Evolutionary conservation across 2,113 vertebrate genomes (phyloP).

Genomic region (Syrmaticus mikado): DNA sequence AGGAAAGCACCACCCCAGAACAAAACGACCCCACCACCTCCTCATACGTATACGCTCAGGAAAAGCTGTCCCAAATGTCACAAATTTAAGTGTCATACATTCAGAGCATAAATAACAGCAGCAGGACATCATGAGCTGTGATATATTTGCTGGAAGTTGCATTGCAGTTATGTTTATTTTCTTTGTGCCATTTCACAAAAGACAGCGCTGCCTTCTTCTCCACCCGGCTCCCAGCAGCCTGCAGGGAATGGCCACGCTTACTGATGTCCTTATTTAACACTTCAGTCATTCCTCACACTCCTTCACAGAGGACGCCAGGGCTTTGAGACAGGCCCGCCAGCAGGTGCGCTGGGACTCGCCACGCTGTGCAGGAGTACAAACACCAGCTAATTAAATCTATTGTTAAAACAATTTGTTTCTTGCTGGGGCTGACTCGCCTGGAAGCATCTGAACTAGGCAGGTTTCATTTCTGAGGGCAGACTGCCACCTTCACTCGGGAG

Average conservation of each 20-base stretch:
- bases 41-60: neutral
- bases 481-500: slow-evolving; percentile 7
- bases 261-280: neutral
- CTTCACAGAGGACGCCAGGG: neutral
- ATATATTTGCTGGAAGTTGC: neutral
- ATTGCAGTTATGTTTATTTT: neutral
- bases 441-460: neutral
- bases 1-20: neutral
- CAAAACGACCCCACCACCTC: neutral
- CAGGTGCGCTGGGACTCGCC: slow-evolving; percentile 14
- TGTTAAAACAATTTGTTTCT: slow-evolving; percentile 72
- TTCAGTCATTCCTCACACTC: slow-evolving; percentile 43
- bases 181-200: neutral
- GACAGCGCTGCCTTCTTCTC: neutral
- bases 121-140: neutral
- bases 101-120: neutral
- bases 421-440: slow-evolving; percentile 15
- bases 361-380: slow-evolving; percentile 54
- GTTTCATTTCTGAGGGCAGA: slow-evolving; percentile 58
- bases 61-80: neutral
- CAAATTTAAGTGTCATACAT: neutral
- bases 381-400: slow-evolving; percentile 69
- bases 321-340: slow-evolving; percentile 51
- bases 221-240: neutral
- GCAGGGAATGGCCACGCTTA: neutral